phyloP scores from a whole-genome alignment of 2,888 invertebrate species.

The Agriotes lineatus region DNA sequence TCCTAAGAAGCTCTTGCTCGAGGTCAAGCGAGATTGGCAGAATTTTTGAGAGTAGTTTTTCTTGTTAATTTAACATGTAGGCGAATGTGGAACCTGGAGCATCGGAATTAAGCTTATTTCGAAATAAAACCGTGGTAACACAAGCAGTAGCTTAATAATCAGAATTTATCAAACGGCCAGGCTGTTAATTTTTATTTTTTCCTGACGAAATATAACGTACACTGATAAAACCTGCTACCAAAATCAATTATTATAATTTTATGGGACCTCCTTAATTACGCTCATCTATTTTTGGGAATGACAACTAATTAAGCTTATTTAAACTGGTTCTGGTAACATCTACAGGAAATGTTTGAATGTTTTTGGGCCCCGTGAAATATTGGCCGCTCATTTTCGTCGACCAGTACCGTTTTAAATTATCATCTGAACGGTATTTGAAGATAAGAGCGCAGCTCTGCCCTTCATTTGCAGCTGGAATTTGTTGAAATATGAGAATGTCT shows the following conservation, averaged over 20 bases:
- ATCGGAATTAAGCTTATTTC: constrained; percentile 21
- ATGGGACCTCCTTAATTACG: constrained; percentile 45
- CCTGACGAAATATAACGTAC: constrained; percentile 34
- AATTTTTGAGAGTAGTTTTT: constrained; percentile 14
- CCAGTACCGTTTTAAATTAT: constrained; percentile 40
- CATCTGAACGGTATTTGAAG: constrained; percentile 28
- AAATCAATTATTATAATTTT: constrained; percentile 46
- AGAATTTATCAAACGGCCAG: constrained; percentile 32
- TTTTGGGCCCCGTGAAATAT: constrained; percentile 41
- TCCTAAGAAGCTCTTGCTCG: too few species aligned
- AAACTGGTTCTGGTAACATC: constrained; percentile 42
- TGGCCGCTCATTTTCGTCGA: constrained; percentile 37
- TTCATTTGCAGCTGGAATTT: not conserved
- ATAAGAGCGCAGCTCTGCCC: constrained; percentile 18
- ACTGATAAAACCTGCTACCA: constrained; percentile 44
- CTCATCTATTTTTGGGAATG: constrained; percentile 45
- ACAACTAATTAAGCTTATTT: constrained; percentile 46
- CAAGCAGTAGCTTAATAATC: constrained; percentile 22
- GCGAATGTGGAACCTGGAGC: constrained; percentile 13
- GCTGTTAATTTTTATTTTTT: constrained; percentile 34
- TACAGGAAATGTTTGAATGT: constrained; percentile 44
- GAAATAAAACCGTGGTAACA: constrained; percentile 22
- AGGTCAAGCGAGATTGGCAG: not conserved
- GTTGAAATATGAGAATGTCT: too few species aligned
- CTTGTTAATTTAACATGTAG: constrained; percentile 5